Conservation (phyloP, 2,797 vertebrate species). For the Peromyscus melanophrys region DNA sequence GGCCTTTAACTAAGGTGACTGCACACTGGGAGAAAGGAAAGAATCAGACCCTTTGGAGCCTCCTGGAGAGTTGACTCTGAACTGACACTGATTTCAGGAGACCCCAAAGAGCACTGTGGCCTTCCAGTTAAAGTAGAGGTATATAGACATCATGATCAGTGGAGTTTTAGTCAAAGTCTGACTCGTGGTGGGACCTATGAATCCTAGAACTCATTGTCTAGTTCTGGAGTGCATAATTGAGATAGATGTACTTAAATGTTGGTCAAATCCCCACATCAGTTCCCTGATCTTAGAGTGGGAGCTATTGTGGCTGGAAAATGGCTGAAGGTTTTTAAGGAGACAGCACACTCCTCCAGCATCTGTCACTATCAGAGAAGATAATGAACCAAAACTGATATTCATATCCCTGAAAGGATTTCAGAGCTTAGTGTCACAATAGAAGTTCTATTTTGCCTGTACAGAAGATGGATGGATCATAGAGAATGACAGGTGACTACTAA, state of each 20-base stretch:
- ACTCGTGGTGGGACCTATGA: neutral
- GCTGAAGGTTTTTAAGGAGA: neutral
- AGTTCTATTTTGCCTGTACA: neutral
- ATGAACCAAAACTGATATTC: neutral
- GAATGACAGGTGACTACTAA: neutral
- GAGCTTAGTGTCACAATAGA: neutral
- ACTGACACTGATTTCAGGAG: neutral
- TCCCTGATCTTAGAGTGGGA: neutral
- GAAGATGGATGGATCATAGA: neutral
- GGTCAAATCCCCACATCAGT: neutral
- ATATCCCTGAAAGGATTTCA: neutral
- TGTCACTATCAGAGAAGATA: neutral
- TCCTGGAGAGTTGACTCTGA: neutral
- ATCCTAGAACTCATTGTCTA: too few species aligned
- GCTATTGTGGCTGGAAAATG: neutral
- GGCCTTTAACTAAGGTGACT: neutral
- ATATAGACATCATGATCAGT: neutral
- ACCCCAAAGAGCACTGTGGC: neutral
- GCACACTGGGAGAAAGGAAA: neutral
- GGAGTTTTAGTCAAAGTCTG: neutral
- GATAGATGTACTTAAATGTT: neutral
- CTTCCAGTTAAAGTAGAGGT: neutral
- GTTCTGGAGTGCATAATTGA: neutral
- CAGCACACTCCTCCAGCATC: neutral
- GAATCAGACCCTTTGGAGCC: neutral